These are phyloP conservation scores for Ferrisia virgata DNA, from an alignment of 2,888 invertebrate genomes.

Conservation along the genomic window DNA sequence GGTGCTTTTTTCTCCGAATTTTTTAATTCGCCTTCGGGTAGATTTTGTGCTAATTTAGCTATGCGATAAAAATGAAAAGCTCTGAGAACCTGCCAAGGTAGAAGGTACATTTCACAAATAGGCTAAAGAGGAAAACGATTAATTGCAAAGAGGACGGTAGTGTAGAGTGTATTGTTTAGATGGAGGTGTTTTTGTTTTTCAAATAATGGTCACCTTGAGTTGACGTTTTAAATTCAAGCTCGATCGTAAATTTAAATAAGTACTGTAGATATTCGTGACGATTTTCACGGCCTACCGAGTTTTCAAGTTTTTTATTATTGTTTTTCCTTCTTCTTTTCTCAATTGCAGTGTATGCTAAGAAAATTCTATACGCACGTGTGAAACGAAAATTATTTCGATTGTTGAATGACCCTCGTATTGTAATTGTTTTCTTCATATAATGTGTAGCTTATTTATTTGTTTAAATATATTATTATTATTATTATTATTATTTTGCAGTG, in stretches of 20 bases:
- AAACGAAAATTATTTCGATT: neutral
- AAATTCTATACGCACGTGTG: neutral
- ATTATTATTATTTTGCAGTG: neutral
- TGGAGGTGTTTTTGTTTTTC: neutral
- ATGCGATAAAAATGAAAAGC: neutral
- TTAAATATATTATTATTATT: neutral
- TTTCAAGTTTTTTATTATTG: neutral
- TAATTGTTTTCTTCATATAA: neutral
- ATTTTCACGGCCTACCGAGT: neutral
- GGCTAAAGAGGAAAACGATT: neutral
- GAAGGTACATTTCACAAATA: no score
- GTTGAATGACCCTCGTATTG: neutral
- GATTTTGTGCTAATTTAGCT: neutral
- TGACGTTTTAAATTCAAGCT: neutral
- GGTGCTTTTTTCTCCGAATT: neutral
- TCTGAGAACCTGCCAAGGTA: neutral
- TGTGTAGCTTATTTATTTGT: neutral
- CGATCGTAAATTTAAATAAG: slow-evolving; percentile 21
- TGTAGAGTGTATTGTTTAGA: neutral
- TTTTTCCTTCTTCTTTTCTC: neutral
- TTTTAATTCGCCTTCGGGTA: neutral
- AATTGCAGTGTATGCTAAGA: neutral
- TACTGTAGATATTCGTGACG: neutral
- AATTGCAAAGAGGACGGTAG: neutral
- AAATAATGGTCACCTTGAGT: slow-evolving; percentile 26